phyloP scores from a whole-genome alignment of 2,888 invertebrate genomes.

The Agrilus biguttatus region DNA sequence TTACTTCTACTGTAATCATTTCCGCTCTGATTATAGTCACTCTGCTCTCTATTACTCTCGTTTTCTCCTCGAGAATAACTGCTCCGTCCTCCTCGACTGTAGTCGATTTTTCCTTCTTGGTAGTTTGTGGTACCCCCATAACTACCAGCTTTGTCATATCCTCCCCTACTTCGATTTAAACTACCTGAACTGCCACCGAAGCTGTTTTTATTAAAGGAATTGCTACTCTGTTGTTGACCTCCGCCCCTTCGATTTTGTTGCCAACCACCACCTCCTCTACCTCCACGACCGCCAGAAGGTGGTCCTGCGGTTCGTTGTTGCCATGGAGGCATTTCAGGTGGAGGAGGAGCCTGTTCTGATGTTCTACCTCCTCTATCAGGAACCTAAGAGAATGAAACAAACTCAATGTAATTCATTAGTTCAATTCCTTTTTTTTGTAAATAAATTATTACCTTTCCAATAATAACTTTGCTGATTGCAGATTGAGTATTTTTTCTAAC shows the following conservation, averaged over 20 bases:
- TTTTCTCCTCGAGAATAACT: slow-evolving; percentile 7
- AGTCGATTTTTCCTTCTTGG: slow-evolving; percentile 5
- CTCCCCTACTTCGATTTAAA: slow-evolving; percentile 15
- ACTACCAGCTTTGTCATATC: slow-evolving; percentile 17
- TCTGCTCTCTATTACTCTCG: slow-evolving; percentile 19
- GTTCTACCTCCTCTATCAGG: slow-evolving; percentile 92
- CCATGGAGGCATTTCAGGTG: slow-evolving; percentile 97
- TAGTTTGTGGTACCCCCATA: slow-evolving; percentile 10
- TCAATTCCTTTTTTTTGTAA: not conserved
- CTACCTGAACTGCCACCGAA: slow-evolving; percentile 10
- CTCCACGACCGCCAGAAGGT: slow-evolving; percentile 31
- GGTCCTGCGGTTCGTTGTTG: slow-evolving; percentile 48
- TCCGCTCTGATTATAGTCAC: slow-evolving; percentile 22
- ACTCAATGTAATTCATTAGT: not conserved
- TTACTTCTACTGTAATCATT: slow-evolving; percentile 8
- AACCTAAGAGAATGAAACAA: slow-evolving; percentile 38
- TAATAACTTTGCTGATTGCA: slow-evolving; percentile 75
- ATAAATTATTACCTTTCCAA: slow-evolving; percentile 50
- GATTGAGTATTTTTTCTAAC: slow-evolving; percentile 76
- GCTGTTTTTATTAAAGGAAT: not conserved
- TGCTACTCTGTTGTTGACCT: slow-evolving; percentile 3
- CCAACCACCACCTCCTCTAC: slow-evolving; percentile 26
- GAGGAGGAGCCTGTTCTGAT: slow-evolving; percentile 80
- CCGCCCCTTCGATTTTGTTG: slow-evolving; percentile 8
- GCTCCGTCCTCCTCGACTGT: slow-evolving; percentile 4